Evolutionary conservation across 2,888 invertebrate genomes (phyloP), one percentile per base, ranked within the genome.

Genomic region (Ecliptopera silaceata): DNA sequence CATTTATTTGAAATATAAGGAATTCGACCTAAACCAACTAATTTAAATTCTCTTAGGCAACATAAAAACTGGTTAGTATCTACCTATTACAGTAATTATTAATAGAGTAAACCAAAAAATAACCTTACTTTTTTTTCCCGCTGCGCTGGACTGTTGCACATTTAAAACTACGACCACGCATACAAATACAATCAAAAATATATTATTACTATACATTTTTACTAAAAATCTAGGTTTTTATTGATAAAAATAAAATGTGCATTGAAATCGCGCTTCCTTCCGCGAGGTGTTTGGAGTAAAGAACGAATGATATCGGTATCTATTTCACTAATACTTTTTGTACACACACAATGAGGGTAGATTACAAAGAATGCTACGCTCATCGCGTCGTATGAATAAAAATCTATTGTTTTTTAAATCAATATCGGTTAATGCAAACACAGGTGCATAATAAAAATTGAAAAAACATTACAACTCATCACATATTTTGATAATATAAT

Each of bases 181-280:
- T 46, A 64, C 38, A 17, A 64, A 45, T n/a, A 61, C 39, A 32
- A 22, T 44, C 13, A 43, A 29, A 18, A 34, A 34, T 13, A 49
- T 5, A 17, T 36, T 43, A 13, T n/a, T 54, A 6, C 39, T 43
- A 41, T 17, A 1, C 65, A 65, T 65, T 55, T 49, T 55, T 8
- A 36, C 10, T 1, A 34, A 22, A 18, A 45, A 29, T 10, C 8
- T 31, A 32, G n/a, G 17, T 32, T 36, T 32, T 43, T 26, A 29
- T 32, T 26, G 4, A 18, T 1, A 46, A 20, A 15, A 45, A 6
- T 0, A 4, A 13, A 4, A 31, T n/a, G 34, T 11, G 46, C 34
- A 45, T 39, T 36, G 22, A 52, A 10, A 8, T 36, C 60, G 42
- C 8, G 32, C 26, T 4, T 15, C 2, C 53, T 47, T 18, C 43